A percentile compares a stretch with the other conserved stretches of the same genome.
phyloP scores from a whole-genome alignment of 2,888 invertebrate species.

The Drosophila lacicola region DNA sequence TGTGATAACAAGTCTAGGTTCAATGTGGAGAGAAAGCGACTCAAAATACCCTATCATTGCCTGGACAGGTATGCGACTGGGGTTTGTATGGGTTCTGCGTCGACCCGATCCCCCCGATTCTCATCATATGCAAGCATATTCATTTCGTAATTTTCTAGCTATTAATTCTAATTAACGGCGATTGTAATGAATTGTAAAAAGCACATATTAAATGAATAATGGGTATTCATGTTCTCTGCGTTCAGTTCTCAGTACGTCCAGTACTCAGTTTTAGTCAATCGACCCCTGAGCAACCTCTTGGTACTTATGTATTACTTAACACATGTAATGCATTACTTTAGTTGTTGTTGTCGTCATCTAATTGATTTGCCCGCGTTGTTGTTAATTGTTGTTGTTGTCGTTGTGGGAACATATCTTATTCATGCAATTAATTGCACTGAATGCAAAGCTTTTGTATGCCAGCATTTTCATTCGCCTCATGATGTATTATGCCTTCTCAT shows the following conservation, averaged over 20 bases:
- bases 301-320: conserved; percentile 17
- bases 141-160: background rate
- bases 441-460: conserved; percentile 9
- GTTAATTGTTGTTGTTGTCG: conserved; percentile 1
- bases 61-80: too few relatives aligned
- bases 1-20: background rate
- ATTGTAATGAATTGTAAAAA: conserved; percentile 1
- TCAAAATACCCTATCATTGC: background rate
- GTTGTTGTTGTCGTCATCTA: conserved; percentile 9
- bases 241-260: background rate
- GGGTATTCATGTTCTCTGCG: conserved; percentile 11
- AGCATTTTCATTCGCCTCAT: conserved; percentile 11
- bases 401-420: conserved; percentile 6
- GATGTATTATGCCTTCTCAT: background rate
- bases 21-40: background rate
- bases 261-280: conserved; percentile 1
- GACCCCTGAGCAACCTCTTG: conserved; percentile 19
- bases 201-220: conserved; percentile 9
- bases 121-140: conserved; percentile 2
- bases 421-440: conserved; percentile 31
- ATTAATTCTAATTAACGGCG: conserved; percentile 7
- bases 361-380: conserved; percentile 30
- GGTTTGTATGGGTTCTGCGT: too few relatives aligned
- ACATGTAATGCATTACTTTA: conserved; percentile 11
- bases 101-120: too few relatives aligned